Base-by-base conservation (phyloP, 2,797 vertebrate genomes). In the Meda fulgida region DNA sequence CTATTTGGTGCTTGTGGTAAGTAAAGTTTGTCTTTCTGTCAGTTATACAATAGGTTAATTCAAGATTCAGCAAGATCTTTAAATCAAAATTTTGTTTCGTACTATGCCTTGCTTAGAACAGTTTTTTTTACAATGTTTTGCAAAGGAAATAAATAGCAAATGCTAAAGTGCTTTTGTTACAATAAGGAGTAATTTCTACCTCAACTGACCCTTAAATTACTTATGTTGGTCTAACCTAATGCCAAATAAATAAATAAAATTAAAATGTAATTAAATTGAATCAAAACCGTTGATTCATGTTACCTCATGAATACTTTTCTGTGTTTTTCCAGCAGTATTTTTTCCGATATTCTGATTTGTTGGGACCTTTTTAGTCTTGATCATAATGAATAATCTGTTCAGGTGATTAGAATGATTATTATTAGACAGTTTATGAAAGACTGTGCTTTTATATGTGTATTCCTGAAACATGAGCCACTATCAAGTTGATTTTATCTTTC, bases 1-100 rank as follows among this genome's bases (percentile, higher is more conserved):
- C 48, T 58, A 34, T 58, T 67, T 84, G 29, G 16, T 78, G 36
- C 63, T 84, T 43, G 21, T 69, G 48, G 83, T 84, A 19, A 84
- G 83, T 75, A 72, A 26, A 65, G 29, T 26, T 26, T 66, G 58
- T 70, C 9, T 40, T 75, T 23, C 60, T 65, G 29, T 58, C 31
- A 29, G n/a, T 36, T 46, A 14, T 58, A 43, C 18, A 53, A 11
- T 53, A 69, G 16, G 9, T 19, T 36, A 4, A 29, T 58, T 58
- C 36, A 40, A 81, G 9, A 26, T 58, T 71, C 34, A 21, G 19
- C 14, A 3, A 23, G 1, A 29, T 23, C 2, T 6, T 81, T 8
- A 23, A 31, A 55, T 78, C n/a, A 53, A 58, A 58, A 60, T 6
- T 9, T 38, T 0, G 9, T 58, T 16, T 26, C 6, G 13, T 26